Conservation (phyloP, 2,888 invertebrate genomes). For the Xiphydria camelus region DNA sequence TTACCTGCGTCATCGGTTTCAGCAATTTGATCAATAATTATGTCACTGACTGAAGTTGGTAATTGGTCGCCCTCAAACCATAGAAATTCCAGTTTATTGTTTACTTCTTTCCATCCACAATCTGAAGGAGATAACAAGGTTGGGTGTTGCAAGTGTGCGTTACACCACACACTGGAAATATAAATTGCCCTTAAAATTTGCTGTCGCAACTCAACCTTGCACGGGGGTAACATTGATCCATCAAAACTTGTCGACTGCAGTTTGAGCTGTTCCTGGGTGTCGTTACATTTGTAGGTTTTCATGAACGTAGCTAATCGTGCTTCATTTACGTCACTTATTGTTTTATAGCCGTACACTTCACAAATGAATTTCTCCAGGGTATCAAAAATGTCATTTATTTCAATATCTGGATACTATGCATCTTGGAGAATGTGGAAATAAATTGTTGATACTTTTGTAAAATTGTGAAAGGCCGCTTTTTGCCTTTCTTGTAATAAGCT, state of each 20-base stretch:
- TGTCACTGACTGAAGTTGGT: no score
- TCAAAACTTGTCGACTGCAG: constrained; percentile 1
- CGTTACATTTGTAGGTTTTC: constrained; percentile 5
- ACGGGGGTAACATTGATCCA: constrained; percentile 3
- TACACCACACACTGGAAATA: no score
- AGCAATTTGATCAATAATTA: no score
- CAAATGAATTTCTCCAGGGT: not conserved
- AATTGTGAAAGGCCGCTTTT: constrained; percentile 9
- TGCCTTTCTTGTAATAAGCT: constrained; percentile 11
- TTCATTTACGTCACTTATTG: constrained; percentile 1
- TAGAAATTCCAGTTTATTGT: no score
- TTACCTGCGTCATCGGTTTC: no score
- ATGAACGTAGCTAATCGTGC: constrained; percentile 1
- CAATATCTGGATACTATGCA: constrained; percentile 5
- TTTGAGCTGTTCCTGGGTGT: constrained; percentile 2
- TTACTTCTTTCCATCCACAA: no score
- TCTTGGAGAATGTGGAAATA: no score
- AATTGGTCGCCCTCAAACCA: no score
- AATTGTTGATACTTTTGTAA: no score
- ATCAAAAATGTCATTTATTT: constrained; percentile 2
- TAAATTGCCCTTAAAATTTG: constrained; percentile 2
- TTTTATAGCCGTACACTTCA: constrained; percentile 1
- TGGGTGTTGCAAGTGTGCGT: no score
- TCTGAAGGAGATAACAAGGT: no score
- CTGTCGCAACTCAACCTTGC: constrained; percentile 3